Evolutionary conservation across 2,888 invertebrate species (phyloP).

Genomic region (Hydropsyche betteni): DNA sequence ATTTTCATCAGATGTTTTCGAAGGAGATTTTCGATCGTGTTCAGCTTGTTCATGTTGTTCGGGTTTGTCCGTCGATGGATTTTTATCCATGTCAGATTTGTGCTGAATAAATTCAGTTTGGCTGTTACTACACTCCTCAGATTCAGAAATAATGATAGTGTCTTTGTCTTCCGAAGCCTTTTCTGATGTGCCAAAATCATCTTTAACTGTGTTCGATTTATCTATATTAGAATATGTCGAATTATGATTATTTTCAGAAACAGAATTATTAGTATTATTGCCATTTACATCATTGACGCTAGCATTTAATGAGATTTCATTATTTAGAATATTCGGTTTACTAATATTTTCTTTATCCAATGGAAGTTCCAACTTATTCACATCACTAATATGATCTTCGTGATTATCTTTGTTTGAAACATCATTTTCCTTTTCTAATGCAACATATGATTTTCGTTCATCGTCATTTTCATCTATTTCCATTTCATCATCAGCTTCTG

Average conservation of each 20-base stretch:
- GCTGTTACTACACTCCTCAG: conserved; percentile 64
- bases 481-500: conserved; percentile 75
- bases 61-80: conserved; percentile 44
- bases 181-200: neutral
- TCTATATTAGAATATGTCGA: too few species aligned
- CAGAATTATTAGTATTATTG: conserved; percentile 55
- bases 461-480: conserved; percentile 70
- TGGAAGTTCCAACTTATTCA: conserved; percentile 48
- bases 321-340: conserved; percentile 50
- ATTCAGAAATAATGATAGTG: conserved; percentile 64
- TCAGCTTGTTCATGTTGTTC: conserved; percentile 8
- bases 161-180: conserved; percentile 59
- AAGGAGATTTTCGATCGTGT: neutral
- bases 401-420: conserved; percentile 9
- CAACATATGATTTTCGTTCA: conserved; percentile 41
- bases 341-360: conserved; percentile 42
- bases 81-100: conserved; percentile 41
- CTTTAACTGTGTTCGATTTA: neutral
- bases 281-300: conserved; percentile 52
- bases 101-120: conserved; percentile 53
- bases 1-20: neutral
- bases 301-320: conserved; percentile 41
- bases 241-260: conserved; percentile 58
- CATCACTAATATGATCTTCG: conserved; percentile 40
- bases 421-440: neutral